Evolutionary conservation across 2,888 invertebrate species (phyloP).

Genomic region (Mythimna vitellina): DNA sequence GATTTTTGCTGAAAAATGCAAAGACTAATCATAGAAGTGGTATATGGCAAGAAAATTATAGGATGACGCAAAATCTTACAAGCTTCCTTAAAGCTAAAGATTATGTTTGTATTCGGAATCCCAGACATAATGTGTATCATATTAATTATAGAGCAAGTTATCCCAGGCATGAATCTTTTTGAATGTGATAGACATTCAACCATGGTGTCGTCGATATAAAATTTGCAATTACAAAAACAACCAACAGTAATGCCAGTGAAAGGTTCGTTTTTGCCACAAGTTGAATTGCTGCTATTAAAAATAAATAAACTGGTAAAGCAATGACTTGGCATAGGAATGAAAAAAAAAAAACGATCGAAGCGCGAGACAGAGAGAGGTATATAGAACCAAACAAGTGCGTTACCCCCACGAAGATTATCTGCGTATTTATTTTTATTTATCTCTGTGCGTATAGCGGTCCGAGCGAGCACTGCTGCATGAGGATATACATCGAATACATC

Average conservation of each 20-base stretch:
- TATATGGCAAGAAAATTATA: not conserved
- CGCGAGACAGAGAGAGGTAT: conserved; percentile 80
- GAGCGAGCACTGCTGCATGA: conserved; percentile 50
- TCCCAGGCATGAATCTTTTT: conserved; percentile 23
- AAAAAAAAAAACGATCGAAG: conserved; percentile 77
- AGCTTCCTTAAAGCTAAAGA: not conserved
- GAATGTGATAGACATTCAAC: conserved; percentile 22
- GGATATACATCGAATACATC: conserved; percentile 31
- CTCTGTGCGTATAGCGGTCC: conserved; percentile 68
- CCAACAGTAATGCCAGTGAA: conserved; percentile 75
- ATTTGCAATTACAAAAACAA: conserved; percentile 44
- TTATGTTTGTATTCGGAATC: not conserved
- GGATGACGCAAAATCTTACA: not conserved
- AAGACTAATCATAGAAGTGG: not conserved
- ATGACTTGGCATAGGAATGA: conserved; percentile 85
- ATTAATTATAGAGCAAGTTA: not conserved
- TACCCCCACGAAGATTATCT: conserved; percentile 89
- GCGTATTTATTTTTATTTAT: conserved; percentile 84
- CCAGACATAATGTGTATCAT: too few relatives aligned
- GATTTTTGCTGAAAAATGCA: not conserved
- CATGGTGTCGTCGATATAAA: conserved; percentile 27
- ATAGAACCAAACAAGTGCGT: conserved; percentile 87
- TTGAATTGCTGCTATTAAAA: conserved; percentile 81
- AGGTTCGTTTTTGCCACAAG: conserved; percentile 81
- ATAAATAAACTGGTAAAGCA: conserved; percentile 82